A percentile compares a stretch with the other conserved stretches of the same genome.
These are phyloP conservation scores for Ceratina calcarata DNA, from an alignment of 1,140 invertebrate genomes.

Conservation along the genomic window DNA sequence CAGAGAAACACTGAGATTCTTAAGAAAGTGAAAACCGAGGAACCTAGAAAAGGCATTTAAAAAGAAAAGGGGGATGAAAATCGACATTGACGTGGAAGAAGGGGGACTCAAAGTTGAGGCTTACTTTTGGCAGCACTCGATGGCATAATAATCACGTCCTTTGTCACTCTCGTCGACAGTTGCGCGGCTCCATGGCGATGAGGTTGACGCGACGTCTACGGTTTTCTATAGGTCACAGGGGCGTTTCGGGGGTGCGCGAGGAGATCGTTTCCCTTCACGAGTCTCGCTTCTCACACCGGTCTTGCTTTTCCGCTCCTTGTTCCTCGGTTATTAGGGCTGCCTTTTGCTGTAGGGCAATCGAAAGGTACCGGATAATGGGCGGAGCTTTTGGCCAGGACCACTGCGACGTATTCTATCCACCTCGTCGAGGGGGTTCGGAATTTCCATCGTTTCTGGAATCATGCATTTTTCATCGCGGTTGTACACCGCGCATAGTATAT, in stretches of 20 bases:
- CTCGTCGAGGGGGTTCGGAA: slow-evolving; percentile 23
- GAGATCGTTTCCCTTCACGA: slow-evolving; percentile 56
- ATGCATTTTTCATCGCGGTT: slow-evolving; percentile 9
- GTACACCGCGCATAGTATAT: not conserved
- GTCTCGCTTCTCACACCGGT: slow-evolving; percentile 55
- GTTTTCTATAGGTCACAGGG: slow-evolving; percentile 60
- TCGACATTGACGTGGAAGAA: slow-evolving; percentile 6
- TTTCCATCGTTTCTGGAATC: slow-evolving; percentile 48
- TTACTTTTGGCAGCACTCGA: slow-evolving; percentile 8
- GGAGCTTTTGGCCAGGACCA: slow-evolving; percentile 60
- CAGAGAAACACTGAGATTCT: no score
- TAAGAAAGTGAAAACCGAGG: no score
- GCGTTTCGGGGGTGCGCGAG: slow-evolving; percentile 60
- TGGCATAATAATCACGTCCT: slow-evolving; percentile 52
- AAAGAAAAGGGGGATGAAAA: slow-evolving; percentile 35
- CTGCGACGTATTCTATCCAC: slow-evolving; percentile 37
- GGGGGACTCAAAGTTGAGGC: slow-evolving; percentile 12
- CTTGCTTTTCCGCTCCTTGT: slow-evolving; percentile 55
- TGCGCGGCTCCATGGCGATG: slow-evolving; percentile 53
- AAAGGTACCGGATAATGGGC: slow-evolving; percentile 70
- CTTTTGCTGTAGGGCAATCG: slow-evolving; percentile 72
- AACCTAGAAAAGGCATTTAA: not conserved
- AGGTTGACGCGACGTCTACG: slow-evolving; percentile 41
- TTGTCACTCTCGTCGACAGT: slow-evolving; percentile 63
- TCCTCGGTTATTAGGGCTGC: slow-evolving; percentile 68